phyloP scores from a whole-genome alignment of 2,113 vertebrate species.

The Sterrhoptilus dennistouni region DNA sequence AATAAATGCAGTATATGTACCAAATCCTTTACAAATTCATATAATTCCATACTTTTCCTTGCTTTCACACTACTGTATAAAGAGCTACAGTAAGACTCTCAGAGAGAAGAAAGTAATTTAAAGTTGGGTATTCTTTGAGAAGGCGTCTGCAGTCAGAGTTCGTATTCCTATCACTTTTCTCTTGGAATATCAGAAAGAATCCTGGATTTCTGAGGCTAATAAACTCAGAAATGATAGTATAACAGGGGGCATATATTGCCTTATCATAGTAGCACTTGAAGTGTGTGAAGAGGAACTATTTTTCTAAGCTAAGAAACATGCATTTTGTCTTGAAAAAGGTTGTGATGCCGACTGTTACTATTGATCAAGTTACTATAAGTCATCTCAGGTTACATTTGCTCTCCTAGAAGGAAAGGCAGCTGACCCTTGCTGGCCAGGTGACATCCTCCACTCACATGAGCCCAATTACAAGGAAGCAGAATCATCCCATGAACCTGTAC shows the following conservation, averaged over 20 bases:
- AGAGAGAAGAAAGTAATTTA: neutral
- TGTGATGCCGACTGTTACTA: neutral
- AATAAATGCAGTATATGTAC: neutral
- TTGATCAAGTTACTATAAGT: neutral
- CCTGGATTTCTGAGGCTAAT: neutral
- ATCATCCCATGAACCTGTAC: neutral
- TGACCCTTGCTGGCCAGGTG: neutral
- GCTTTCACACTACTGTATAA: neutral
- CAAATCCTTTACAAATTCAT: neutral
- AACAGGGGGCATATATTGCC: neutral
- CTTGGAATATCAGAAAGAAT: neutral
- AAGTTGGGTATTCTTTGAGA: neutral
- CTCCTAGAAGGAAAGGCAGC: neutral
- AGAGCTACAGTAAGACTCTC: neutral
- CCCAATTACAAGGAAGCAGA: neutral
- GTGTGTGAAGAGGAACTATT: neutral
- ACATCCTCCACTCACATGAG: neutral
- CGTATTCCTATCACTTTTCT: neutral
- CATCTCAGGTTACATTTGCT: neutral
- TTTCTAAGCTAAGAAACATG: neutral
- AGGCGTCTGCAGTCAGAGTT: neutral
- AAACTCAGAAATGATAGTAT: neutral
- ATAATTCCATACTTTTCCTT: neutral
- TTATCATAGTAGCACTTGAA: neutral
- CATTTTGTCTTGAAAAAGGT: neutral